Evolutionary conservation across 2,113 vertebrate species (phyloP).

Genomic region (Elephantulus edwardii): DNA sequence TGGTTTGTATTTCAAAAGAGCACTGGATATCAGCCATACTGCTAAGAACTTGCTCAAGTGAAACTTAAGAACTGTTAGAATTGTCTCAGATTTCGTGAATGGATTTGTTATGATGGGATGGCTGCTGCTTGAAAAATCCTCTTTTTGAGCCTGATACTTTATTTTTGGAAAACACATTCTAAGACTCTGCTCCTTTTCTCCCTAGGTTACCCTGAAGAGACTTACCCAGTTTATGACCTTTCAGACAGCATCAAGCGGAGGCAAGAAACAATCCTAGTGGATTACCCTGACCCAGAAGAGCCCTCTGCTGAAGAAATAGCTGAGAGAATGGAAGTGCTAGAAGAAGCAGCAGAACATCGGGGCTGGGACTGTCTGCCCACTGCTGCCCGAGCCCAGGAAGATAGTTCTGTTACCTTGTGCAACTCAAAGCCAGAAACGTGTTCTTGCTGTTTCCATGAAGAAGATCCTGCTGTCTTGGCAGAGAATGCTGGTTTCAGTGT

Average conservation of each 20-base stretch:
- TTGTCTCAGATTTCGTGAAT: constrained; percentile 44
- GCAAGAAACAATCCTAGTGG: constrained; percentile 83
- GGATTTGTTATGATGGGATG: constrained; percentile 46
- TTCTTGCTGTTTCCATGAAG: constrained; percentile 78
- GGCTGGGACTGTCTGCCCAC: constrained; percentile 62
- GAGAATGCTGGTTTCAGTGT: constrained; percentile 88
- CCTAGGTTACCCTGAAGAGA: constrained; percentile 90
- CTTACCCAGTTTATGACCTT: constrained; percentile 89
- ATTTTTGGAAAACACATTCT: constrained; percentile 16
- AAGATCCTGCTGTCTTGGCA: constrained; percentile 88
- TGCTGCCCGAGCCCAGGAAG: constrained; percentile 44
- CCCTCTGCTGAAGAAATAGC: constrained; percentile 94
- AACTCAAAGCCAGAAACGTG: constrained; percentile 82
- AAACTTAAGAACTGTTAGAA: constrained; percentile 47
- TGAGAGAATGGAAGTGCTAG: constrained; percentile 89
- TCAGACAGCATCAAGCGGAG: constrained; percentile 71
- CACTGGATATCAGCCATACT: constrained; percentile 1
- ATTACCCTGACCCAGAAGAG: constrained; percentile 80
- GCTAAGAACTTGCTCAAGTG: constrained; percentile 48
- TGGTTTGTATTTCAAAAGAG: constrained; percentile 56
- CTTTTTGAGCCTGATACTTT: constrained; percentile 49
- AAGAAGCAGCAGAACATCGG: constrained; percentile 76
- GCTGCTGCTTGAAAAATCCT: constrained; percentile 16
- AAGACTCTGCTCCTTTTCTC: constrained; percentile 67
- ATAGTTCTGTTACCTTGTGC: constrained; percentile 53